Percentiles rank a stretch among this genome's conserved stretches.
Conservation (phyloP, 2,888 invertebrate species). For the Himalopsyche japonica region DNA sequence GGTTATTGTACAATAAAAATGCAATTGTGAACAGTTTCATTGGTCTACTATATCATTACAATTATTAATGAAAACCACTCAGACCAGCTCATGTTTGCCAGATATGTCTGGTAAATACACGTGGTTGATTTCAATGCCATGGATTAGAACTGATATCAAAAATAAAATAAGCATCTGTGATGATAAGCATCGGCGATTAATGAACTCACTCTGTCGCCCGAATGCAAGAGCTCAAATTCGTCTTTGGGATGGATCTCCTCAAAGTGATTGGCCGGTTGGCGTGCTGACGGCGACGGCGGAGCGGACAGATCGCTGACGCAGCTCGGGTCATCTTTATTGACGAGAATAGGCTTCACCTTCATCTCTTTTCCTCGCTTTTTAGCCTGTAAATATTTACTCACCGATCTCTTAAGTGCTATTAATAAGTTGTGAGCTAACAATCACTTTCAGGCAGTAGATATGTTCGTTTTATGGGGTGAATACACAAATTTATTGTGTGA, state of each 20-base stretch:
- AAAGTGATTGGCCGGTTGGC: slow-evolving; percentile 70
- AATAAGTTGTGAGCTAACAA: background rate
- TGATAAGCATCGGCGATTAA: background rate
- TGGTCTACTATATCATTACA: too few species aligned
- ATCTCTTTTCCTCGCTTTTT: slow-evolving; percentile 59
- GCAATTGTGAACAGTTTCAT: too few species aligned
- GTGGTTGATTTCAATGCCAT: too few species aligned
- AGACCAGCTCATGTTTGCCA: too few species aligned
- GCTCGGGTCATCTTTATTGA: slow-evolving; percentile 72
- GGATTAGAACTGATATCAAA: too few species aligned
- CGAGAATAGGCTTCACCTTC: slow-evolving; percentile 74
- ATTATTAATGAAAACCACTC: too few species aligned
- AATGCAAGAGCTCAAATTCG: slow-evolving; percentile 63
- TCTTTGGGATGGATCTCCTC: slow-evolving; percentile 82
- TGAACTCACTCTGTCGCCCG: slow-evolving; percentile 44
- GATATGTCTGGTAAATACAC: too few species aligned
- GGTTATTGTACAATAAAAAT: too few species aligned
- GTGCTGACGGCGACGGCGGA: slow-evolving; percentile 45
- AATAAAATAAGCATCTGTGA: too few species aligned
- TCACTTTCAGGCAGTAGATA: background rate
- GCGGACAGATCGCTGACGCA: slow-evolving; percentile 59
- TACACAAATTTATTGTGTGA: too few species aligned
- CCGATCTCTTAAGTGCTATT: background rate
- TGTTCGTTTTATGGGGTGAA: too few species aligned
- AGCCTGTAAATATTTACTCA: slow-evolving; percentile 21